These are phyloP conservation scores for Heliconius aoede DNA, from an alignment of 2,888 invertebrate species.

Conservation along the genomic window DNA sequence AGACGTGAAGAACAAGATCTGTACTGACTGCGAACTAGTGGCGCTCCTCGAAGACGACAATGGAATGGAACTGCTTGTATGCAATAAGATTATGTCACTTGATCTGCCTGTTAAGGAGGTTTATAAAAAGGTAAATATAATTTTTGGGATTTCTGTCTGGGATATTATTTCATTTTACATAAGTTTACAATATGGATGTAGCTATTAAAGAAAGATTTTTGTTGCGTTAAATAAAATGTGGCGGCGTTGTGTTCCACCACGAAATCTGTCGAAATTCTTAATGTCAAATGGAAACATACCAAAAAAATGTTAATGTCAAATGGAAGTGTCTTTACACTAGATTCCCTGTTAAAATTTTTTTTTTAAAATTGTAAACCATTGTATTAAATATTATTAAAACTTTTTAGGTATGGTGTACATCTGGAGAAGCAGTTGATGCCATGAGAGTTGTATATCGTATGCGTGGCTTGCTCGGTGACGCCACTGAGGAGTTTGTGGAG, in stretches of 20 bases:
- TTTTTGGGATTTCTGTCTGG: slow-evolving; percentile 11
- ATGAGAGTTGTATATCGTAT: slow-evolving; percentile 99
- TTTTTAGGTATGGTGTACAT: slow-evolving; percentile 91
- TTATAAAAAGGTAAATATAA: slow-evolving; percentile 85
- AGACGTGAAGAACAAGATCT: slow-evolving; percentile 99
- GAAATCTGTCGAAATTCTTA: too few relatives aligned
- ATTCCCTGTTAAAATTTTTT: too few relatives aligned
- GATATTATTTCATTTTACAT: not conserved
- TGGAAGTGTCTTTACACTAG: too few relatives aligned
- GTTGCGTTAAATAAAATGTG: too few relatives aligned
- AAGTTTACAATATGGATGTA: too few relatives aligned
- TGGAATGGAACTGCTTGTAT: slow-evolving; percentile 98
- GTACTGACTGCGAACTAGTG: slow-evolving; percentile 98
- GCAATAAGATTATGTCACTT: slow-evolving; percentile 98
- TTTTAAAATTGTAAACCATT: too few relatives aligned
- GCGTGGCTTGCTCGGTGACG: slow-evolving; percentile 98
- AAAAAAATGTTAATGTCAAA: too few relatives aligned
- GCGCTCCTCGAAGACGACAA: slow-evolving; percentile 98
- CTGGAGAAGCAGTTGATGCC: slow-evolving; percentile 95
- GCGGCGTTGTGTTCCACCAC: too few relatives aligned
- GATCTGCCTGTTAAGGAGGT: slow-evolving; percentile 98
- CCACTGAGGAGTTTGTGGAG: slow-evolving; percentile 99
- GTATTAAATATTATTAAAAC: not conserved
- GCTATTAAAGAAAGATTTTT: too few relatives aligned
- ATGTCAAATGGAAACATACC: too few relatives aligned